These are phyloP conservation scores for Noctua pronuba DNA, from an alignment of 2,888 invertebrate species.

Conservation along the genomic window DNA sequence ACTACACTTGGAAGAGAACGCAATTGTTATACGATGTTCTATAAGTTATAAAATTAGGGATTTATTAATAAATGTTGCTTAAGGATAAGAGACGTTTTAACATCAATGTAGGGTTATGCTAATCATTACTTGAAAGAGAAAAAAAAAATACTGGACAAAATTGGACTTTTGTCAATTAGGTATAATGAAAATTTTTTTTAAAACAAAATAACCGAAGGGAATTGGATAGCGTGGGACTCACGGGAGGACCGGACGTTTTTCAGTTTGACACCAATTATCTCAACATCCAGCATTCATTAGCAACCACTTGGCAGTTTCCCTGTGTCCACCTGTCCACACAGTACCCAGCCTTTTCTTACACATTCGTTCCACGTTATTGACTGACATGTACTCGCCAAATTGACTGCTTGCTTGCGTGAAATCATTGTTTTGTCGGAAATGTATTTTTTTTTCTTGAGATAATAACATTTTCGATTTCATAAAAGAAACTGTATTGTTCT, in stretches of 20 bases:
- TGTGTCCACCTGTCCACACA: slow-evolving; percentile 33
- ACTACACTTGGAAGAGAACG: neutral
- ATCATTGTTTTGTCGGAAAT: slow-evolving; percentile 35
- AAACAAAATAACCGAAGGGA: neutral
- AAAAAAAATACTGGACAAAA: no score
- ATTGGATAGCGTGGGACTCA: no score
- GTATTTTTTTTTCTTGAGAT: slow-evolving; percentile 29
- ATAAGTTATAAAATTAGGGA: neutral
- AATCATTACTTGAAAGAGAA: neutral
- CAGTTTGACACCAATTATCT: neutral
- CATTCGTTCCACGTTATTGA: slow-evolving; percentile 9
- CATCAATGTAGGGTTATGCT: neutral
- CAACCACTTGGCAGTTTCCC: no score
- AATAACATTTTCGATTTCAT: slow-evolving; percentile 26
- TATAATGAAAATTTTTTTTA: neutral
- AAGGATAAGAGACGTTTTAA: neutral
- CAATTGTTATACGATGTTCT: neutral
- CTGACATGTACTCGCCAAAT: slow-evolving; percentile 12
- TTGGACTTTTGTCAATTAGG: no score
- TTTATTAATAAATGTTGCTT: neutral
- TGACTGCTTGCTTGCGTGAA: slow-evolving; percentile 12
- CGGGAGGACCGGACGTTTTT: neutral
- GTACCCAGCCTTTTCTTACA: slow-evolving; percentile 1
- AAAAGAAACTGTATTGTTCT: slow-evolving; percentile 32
- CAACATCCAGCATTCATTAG: neutral